A percentile compares a stretch with the other conserved stretches of the same genome.
phyloP scores from a whole-genome alignment of 2,888 invertebrate genomes.

The Strigamia transsilvanica region DNA sequence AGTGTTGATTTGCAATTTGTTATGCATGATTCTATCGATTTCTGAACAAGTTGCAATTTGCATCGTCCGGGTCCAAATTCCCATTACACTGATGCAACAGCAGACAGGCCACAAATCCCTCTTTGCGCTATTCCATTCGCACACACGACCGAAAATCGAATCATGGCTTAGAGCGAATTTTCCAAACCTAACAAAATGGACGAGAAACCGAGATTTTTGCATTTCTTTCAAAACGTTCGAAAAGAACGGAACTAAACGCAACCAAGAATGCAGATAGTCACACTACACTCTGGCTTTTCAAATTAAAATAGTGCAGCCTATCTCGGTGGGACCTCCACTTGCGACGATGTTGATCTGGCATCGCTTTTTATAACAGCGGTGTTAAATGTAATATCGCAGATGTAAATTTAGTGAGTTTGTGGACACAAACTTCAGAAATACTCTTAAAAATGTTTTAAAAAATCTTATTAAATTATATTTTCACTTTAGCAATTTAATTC shows the following conservation, averaged over 20 bases:
- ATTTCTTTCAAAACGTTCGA: constrained; percentile 1
- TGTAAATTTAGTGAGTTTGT: no score
- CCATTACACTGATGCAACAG: constrained; percentile 49
- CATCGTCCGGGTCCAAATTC: constrained; percentile 50
- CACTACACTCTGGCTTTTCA: no score
- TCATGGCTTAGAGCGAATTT: constrained; percentile 46
- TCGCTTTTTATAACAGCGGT: no score
- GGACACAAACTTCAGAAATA: no score
- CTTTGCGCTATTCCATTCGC: constrained; percentile 44
- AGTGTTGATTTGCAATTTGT: constrained; percentile 53
- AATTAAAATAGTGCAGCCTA: no score
- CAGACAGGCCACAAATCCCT: constrained; percentile 47
- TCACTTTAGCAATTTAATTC: background rate
- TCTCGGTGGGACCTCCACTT: no score
- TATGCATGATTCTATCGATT: constrained; percentile 53
- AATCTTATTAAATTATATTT: no score
- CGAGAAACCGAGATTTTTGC: constrained; percentile 45
- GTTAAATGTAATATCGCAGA: no score
- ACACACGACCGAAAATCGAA: constrained; percentile 47
- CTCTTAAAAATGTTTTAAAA: no score
- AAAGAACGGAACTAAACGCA: background rate
- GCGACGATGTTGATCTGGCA: no score
- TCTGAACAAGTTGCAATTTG: constrained; percentile 53
- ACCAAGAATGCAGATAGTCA: background rate
- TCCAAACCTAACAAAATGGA: constrained; percentile 31